Evolutionary conservation across 2,888 invertebrate species (phyloP).

Genomic region (Cheilosia impressa): DNA sequence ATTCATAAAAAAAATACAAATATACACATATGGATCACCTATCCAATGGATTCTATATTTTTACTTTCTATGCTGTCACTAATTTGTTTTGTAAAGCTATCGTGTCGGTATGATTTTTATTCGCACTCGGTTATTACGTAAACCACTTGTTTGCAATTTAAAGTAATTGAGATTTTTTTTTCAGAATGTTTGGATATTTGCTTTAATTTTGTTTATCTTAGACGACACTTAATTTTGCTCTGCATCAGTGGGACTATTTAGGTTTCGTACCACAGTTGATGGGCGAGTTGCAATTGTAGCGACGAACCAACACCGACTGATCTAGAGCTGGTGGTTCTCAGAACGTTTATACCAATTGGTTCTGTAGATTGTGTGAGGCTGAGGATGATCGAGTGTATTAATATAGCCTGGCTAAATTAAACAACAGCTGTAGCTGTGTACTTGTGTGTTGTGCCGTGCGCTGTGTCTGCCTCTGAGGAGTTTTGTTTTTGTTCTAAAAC

Average conservation of each 20-base stretch:
- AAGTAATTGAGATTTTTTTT: neutral
- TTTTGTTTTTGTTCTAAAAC: constrained; percentile 5
- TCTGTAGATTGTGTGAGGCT: neutral
- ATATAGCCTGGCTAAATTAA: neutral
- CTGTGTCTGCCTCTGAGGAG: too few species aligned
- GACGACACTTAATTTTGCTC: neutral
- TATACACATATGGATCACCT: neutral
- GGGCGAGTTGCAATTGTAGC: constrained; percentile 43
- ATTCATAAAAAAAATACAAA: constrained; percentile 9
- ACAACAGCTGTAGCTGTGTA: constrained; percentile 18
- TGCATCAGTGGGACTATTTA: neutral
- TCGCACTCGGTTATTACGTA: constrained; percentile 5
- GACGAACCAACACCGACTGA: constrained; percentile 58
- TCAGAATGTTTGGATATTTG: neutral
- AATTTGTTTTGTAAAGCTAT: neutral
- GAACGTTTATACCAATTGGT: constrained; percentile 58
- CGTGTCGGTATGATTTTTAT: neutral
- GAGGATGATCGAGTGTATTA: neutral
- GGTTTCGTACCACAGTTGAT: neutral
- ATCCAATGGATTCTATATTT: constrained; percentile 11
- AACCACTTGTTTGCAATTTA: neutral
- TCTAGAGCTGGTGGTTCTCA: constrained; percentile 40
- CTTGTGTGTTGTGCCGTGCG: neutral
- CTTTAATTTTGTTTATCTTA: neutral
- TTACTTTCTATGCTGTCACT: neutral